phyloP scores from a whole-genome alignment of 2,797 vertebrate species.

The Platalea minor region DNA sequence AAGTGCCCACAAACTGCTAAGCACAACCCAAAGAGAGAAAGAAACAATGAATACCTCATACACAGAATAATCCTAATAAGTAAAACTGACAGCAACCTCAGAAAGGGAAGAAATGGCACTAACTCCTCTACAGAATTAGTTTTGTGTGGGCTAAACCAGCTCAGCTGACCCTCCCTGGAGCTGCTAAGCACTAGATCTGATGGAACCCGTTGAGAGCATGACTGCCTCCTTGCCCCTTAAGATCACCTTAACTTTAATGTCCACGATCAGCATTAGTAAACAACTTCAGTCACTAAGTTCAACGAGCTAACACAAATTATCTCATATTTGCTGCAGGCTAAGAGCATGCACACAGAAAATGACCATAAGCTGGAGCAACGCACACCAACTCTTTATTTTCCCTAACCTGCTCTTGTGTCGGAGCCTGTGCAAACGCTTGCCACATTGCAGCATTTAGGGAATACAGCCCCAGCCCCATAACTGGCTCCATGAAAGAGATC shows the following conservation, averaged over 20 bases:
- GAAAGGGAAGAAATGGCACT: background rate
- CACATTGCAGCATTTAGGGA: background rate
- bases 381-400: background rate
- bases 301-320: background rate
- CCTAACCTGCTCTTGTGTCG: rapidly evolving
- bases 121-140: background rate
- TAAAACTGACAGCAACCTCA: background rate
- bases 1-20: background rate
- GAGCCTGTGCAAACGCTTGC: background rate
- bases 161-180: background rate
- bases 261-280: background rate
- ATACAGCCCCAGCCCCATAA: background rate
- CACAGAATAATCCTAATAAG: background rate
- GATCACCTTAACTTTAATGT: background rate
- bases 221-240: background rate
- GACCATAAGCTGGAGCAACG: rapidly evolving
- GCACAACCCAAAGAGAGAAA: background rate
- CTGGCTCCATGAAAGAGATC: background rate
- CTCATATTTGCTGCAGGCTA: background rate
- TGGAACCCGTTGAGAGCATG: background rate
- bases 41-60: background rate
- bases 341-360: background rate
- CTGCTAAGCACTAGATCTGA: background rate
- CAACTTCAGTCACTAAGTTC: background rate
- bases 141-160: background rate